Percentiles rank a stretch among this genome's conserved stretches.
Evolutionary conservation across 1,140 invertebrate genomes (phyloP).

Genomic region (Carcinoscorpius rotundicauda): DNA sequence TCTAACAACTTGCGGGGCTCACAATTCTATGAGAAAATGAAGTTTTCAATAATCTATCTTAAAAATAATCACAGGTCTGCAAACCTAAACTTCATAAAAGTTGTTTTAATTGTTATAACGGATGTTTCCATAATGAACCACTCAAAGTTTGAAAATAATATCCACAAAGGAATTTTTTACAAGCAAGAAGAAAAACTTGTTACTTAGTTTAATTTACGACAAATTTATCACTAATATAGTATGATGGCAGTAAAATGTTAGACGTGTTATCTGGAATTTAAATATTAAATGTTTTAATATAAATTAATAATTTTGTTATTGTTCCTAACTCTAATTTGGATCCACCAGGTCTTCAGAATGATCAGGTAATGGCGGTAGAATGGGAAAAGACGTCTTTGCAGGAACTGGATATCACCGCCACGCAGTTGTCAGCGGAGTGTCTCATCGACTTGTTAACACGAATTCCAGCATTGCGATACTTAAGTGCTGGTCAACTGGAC

Average conservation of each 20-base stretch:
- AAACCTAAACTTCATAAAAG: too few relatives aligned
- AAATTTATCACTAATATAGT: too few relatives aligned
- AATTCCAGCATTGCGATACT: constrained; percentile 72
- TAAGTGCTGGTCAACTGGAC: constrained; percentile 91
- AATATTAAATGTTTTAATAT: constrained; percentile 3
- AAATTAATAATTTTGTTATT: constrained; percentile 7
- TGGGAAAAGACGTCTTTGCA: constrained; percentile 93
- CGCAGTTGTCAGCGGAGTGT: constrained; percentile 86
- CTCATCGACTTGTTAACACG: constrained; percentile 82
- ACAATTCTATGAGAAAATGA: too few relatives aligned
- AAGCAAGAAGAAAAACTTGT: too few relatives aligned
- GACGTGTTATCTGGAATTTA: neutral
- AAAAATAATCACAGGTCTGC: too few relatives aligned
- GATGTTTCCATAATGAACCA: too few relatives aligned
- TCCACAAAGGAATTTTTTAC: too few relatives aligned
- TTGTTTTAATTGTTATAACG: too few relatives aligned
- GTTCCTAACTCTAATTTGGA: neutral
- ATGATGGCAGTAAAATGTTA: neutral
- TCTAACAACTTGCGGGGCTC: too few relatives aligned
- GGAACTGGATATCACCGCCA: constrained; percentile 93
- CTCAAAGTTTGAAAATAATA: too few relatives aligned
- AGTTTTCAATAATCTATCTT: too few relatives aligned
- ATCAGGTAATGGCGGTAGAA: constrained; percentile 85
- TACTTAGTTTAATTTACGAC: too few relatives aligned
- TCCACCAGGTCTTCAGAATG: constrained; percentile 63